phyloP scores from a whole-genome alignment of 2,113 vertebrate species.

The Scalopus aquaticus region DNA sequence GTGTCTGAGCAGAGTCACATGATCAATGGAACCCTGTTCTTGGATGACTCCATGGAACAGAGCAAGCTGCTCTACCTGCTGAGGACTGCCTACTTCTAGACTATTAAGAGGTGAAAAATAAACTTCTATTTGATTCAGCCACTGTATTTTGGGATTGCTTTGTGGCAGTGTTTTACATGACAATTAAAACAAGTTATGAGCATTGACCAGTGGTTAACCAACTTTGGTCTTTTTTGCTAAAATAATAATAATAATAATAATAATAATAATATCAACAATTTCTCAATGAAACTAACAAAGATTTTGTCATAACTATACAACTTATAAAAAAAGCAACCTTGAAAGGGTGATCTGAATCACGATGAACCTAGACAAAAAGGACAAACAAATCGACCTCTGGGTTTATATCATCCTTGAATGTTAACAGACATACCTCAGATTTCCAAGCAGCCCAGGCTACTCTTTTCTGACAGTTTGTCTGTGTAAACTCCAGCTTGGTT shows the following conservation, averaged over 20 bases:
- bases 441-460: slow-evolving; percentile 41
- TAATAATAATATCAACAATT: background rate
- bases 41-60: background rate
- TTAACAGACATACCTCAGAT: slow-evolving; percentile 47
- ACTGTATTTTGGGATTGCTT: too few relatives aligned
- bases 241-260: background rate
- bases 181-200: slow-evolving; percentile 8
- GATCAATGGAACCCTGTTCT: background rate
- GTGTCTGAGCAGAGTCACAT: background rate
- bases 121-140: background rate
- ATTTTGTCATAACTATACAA: background rate
- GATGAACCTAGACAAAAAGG: background rate
- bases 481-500: slow-evolving; percentile 53
- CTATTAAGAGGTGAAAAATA: background rate
- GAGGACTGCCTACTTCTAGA: background rate
- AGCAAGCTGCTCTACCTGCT: background rate
- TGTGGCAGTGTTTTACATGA: background rate
- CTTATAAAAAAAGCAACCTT: background rate
- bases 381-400: background rate
- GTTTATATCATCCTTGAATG: background rate
- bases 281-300: background rate
- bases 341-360: background rate
- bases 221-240: background rate
- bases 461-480: slow-evolving; percentile 23
- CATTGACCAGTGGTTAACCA: background rate